A percentile compares a stretch with the other conserved stretches of the same genome.
phyloP scores from a whole-genome alignment of 2,113 vertebrate species.

The Sclerurus mexicanus region DNA sequence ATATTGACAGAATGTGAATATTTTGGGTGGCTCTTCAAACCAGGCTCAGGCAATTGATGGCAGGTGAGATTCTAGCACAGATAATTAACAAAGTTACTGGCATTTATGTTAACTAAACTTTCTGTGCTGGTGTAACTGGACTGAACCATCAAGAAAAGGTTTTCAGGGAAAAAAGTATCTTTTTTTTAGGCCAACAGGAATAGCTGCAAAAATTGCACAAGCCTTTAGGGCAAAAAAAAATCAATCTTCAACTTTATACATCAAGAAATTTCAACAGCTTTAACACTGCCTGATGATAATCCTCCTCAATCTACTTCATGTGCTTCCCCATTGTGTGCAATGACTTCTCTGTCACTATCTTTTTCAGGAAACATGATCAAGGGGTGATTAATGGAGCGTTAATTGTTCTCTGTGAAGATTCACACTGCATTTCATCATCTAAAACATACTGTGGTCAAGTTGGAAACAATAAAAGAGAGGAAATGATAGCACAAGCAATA shows the following conservation, averaged over 20 bases:
- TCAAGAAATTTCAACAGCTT: not conserved
- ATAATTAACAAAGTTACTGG: not conserved
- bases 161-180: not conserved
- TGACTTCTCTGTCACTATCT: not conserved
- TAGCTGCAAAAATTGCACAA: not conserved
- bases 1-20: not conserved
- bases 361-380: not conserved
- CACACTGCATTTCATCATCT: not conserved
- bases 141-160: not conserved
- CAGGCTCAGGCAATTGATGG: not conserved
- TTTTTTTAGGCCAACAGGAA: not conserved
- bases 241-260: not conserved
- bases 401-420: not conserved
- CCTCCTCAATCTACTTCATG: not conserved
- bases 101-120: not conserved
- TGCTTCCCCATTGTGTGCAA: not conserved
- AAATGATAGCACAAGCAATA: not conserved
- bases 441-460: not conserved
- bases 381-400: not conserved
- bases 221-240: not conserved
- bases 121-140: not conserved
- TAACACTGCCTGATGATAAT: not conserved
- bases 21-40: not conserved
- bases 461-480: not conserved
- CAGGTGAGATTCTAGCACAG: not conserved